These are phyloP conservation scores for Chamaea fasciata DNA, from an alignment of 2,113 vertebrate species.

Conservation along the genomic window DNA sequence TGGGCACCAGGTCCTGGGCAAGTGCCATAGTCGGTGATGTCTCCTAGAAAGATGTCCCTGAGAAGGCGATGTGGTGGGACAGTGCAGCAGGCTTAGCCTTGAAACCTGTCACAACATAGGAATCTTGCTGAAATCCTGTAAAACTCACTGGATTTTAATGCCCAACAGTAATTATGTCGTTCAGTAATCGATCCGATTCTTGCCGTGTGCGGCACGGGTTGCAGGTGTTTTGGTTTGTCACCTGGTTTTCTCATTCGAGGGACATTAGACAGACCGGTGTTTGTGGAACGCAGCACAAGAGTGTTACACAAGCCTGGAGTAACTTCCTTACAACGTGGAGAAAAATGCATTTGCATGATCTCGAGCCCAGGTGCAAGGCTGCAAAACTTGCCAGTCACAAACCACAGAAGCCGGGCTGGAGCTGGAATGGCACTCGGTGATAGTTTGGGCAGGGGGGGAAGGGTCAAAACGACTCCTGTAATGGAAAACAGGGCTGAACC, in stretches of 20 bases:
- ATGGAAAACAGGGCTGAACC: constrained; percentile 1
- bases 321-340: neutral
- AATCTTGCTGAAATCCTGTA: neutral
- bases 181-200: neutral
- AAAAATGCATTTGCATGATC: neutral
- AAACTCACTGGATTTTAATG: neutral
- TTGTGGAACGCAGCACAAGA: neutral
- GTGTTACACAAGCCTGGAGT: neutral
- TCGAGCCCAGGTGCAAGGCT: neutral
- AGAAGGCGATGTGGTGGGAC: neutral
- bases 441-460: neutral
- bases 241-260: neutral
- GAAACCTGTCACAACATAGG: neutral
- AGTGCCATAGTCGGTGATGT: neutral
- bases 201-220: rapidly evolving
- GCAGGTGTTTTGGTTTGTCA: neutral
- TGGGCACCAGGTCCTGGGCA: neutral
- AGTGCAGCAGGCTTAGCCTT: neutral
- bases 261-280: rapidly evolving
- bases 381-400: neutral
- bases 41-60: neutral
- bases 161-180: neutral
- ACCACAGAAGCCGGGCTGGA: neutral
- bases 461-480: neutral
- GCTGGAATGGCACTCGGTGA: neutral